phyloP scores from a whole-genome alignment of 2,888 invertebrate species.

The Acrocera orbiculus region DNA sequence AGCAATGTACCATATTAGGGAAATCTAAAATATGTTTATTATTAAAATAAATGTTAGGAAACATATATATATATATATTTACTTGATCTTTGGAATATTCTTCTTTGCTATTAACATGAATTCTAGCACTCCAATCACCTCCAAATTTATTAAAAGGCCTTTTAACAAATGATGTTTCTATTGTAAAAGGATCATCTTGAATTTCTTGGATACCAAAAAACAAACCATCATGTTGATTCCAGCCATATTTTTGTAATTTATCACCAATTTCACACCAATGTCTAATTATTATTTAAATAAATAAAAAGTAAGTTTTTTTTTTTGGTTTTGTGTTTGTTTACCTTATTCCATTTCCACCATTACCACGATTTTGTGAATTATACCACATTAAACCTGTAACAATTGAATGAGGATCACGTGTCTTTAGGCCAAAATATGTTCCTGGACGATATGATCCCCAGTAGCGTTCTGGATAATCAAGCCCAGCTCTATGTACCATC shows the following conservation, averaged over 20 bases:
- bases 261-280: slow-evolving; percentile 91
- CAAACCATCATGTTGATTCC: slow-evolving; percentile 84
- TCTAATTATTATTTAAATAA: slow-evolving; percentile 29
- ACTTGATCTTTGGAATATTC: slow-evolving; percentile 15
- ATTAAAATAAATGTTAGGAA: not conserved
- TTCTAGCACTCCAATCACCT: slow-evolving; percentile 84
- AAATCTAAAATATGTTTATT: slow-evolving; percentile 20
- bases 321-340: slow-evolving; percentile 18
- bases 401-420: slow-evolving; percentile 71
- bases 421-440: slow-evolving; percentile 80
- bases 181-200: slow-evolving; percentile 53
- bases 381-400: slow-evolving; percentile 97
- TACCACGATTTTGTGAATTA: slow-evolving; percentile 46
- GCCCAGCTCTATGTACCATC: slow-evolving; percentile 52
- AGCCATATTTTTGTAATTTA: slow-evolving; percentile 62
- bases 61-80: not conserved
- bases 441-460: slow-evolving; percentile 92
- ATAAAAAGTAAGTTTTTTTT: not conserved
- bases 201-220: slow-evolving; percentile 85
- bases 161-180: slow-evolving; percentile 82
- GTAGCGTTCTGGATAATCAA: slow-evolving; percentile 57
- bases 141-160: slow-evolving; percentile 60
- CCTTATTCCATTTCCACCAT: slow-evolving; percentile 59
- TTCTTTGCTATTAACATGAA: slow-evolving; percentile 38
- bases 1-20: slow-evolving; percentile 66